Evolutionary conservation across 2,888 invertebrate species (phyloP).

Genomic region (Conistra vaccinii): DNA sequence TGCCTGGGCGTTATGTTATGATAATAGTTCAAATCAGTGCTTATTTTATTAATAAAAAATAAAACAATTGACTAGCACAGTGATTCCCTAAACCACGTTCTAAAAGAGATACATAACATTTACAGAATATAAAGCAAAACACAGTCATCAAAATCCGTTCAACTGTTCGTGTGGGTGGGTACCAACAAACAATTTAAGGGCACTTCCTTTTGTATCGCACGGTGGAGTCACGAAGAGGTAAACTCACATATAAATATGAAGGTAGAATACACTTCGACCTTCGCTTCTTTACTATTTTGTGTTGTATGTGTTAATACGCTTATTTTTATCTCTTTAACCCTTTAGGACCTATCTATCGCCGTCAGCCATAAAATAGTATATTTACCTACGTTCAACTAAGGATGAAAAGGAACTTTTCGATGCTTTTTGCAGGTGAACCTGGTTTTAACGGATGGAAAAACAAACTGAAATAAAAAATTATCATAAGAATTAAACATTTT

Average conservation of each 20-base stretch:
- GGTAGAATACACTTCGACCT: constrained; percentile 14
- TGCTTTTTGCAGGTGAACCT: neutral
- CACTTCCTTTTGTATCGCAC: constrained; percentile 30
- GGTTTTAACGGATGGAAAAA: neutral
- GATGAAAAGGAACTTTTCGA: neutral
- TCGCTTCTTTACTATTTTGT: constrained; percentile 14
- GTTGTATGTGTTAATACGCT: constrained; percentile 41
- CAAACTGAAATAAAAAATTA: too few relatives aligned
- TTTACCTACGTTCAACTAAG: constrained; percentile 8
- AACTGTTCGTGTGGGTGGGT: constrained; percentile 14
- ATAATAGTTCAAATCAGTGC: neutral
- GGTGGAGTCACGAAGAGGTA: constrained; percentile 25
- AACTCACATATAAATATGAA: constrained; percentile 22
- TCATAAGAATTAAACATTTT: too few relatives aligned
- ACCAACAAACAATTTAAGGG: constrained; percentile 40
- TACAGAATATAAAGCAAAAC: constrained; percentile 37
- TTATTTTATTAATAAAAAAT: too few relatives aligned
- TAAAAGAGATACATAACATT: constrained; percentile 20
- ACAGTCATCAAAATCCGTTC: constrained; percentile 41
- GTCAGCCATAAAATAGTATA: constrained; percentile 15
- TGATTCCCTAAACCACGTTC: neutral
- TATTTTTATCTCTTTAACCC: constrained; percentile 20
- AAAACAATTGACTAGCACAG: neutral
- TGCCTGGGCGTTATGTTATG: neutral
- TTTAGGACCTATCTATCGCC: constrained; percentile 3